Percentiles rank a stretch among this genome's conserved stretches.
These are phyloP conservation scores for Mya arenaria DNA, from an alignment of 1,140 invertebrate genomes.

Conservation along the genomic window DNA sequence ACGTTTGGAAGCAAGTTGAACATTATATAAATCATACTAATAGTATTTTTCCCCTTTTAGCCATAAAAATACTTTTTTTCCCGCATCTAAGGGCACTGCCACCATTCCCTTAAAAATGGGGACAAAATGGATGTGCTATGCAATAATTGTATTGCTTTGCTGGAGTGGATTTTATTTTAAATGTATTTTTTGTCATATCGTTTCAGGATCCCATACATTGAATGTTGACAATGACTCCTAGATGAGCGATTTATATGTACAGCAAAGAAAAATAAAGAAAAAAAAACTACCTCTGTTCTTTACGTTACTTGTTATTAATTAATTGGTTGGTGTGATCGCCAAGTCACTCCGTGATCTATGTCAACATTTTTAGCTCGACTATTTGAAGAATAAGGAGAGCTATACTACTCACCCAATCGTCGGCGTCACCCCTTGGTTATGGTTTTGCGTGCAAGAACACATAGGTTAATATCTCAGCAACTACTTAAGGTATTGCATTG, in stretches of 20 bases:
- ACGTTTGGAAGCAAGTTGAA: too few relatives aligned
- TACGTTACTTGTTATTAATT: too few relatives aligned
- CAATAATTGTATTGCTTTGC: not conserved
- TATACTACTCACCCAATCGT: too few relatives aligned
- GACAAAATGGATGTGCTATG: not conserved
- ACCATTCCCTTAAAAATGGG: not conserved
- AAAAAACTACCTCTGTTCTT: not conserved
- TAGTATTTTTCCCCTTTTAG: not conserved
- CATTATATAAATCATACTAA: not conserved
- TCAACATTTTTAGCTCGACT: too few relatives aligned
- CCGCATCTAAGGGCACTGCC: not conserved
- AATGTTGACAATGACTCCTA: constrained; percentile 77
- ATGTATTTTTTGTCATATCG: constrained; percentile 58
- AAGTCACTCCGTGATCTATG: too few relatives aligned
- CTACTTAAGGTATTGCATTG: too few relatives aligned
- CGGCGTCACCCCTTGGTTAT: too few relatives aligned
- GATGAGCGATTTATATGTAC: constrained; percentile 66
- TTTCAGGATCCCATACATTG: constrained; percentile 72
- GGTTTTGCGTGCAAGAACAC: too few relatives aligned
- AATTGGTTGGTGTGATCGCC: too few relatives aligned
- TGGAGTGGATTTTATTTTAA: not conserved
- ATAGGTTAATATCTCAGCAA: too few relatives aligned
- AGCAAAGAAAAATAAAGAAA: constrained; percentile 52
- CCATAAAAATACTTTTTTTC: not conserved
- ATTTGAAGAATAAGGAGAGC: too few relatives aligned